Base-by-base conservation (phyloP, 2,797 vertebrate species). In the Limosa lapponica region DNA sequence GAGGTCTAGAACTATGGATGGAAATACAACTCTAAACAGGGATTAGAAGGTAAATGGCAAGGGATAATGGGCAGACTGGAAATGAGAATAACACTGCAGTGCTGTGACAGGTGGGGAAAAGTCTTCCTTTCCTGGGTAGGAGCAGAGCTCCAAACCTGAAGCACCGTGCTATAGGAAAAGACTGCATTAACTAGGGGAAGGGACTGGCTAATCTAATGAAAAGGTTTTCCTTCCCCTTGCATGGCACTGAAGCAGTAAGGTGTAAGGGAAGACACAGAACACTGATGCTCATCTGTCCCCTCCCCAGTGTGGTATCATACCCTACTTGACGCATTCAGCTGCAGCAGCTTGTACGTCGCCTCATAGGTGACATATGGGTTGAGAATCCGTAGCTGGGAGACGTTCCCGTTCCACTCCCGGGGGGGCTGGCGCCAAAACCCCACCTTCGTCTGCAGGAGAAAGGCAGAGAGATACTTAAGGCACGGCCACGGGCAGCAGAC, bases 361-460 rank as follows among this genome's bases (percentile, higher is more conserved):
- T 93, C 58, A 32, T 14, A 87, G 46, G 49, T 69, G 28, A 92
- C 28, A 19, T 39, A 65, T 0, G 17, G 23, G 36, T 90, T 75
- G 52, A 84, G 62, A 70, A 75, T 23, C 54, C 3, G 1, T 13
- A 92, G 39, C 52, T 28, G 37, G 51, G 52, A 58, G 48, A 66
- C 1, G 0, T 55, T 80, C 52, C 52, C 1, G 0, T 64, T 75
- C 82, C 59, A 36, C 11, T 82, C 16, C n/a, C 2, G 1, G 18
- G 43, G 43, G 4, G 18, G 36, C 10, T 43, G 65, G 23, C 1
- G 3, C 80, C 70, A 69, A 82, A 82, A 44, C 16, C 59, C 59
- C 25, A 23, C 46, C 13, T 64, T 61, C 0, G 8, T 52, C 79
- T 84, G 61, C 4, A 85, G n/a, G 32, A 83, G 43, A 82, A 34